A percentile compares a stretch with the other conserved stretches of the same genome.
Evolutionary conservation across 2,113 vertebrate species (phyloP).

Genomic region (Caloenas nicobarica): DNA sequence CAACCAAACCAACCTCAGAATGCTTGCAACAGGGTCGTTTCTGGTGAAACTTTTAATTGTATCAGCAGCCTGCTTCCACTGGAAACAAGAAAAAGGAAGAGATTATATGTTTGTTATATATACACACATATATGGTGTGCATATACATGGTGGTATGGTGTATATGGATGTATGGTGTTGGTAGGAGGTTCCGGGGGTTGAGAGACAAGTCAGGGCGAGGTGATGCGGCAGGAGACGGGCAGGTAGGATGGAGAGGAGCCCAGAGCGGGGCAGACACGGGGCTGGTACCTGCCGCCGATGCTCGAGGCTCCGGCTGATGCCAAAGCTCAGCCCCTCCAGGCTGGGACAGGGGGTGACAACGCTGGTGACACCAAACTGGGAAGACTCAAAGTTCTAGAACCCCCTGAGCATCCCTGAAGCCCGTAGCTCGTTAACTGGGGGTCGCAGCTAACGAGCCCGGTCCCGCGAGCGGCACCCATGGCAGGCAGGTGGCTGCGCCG

Average conservation of each 20-base stretch:
- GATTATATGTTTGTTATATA: too few relatives aligned
- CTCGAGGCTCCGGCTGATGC: fast-evolving
- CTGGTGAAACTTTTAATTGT: background rate
- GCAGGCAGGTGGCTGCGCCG: too few relatives aligned
- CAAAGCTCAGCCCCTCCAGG: background rate
- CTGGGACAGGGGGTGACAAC: background rate
- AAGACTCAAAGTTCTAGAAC: background rate
- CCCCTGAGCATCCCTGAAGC: fast-evolving
- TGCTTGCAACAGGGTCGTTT: background rate
- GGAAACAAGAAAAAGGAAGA: background rate
- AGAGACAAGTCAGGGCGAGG: background rate
- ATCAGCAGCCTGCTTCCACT: background rate
- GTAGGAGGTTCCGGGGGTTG: background rate
- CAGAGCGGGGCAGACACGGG: too few relatives aligned
- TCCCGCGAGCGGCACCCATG: background rate
- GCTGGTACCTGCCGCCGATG: background rate
- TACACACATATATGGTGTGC: fast-evolving
- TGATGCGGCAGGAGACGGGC: background rate
- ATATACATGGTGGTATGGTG: too few relatives aligned
- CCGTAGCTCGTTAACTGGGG: fast-evolving
- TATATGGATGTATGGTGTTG: background rate
- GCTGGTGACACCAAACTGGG: background rate
- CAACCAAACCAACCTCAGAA: background rate
- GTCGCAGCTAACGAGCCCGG: background rate
- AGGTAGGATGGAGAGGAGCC: background rate